phyloP scores from a whole-genome alignment of 2,113 vertebrate genomes.

The Cottus gobio region DNA sequence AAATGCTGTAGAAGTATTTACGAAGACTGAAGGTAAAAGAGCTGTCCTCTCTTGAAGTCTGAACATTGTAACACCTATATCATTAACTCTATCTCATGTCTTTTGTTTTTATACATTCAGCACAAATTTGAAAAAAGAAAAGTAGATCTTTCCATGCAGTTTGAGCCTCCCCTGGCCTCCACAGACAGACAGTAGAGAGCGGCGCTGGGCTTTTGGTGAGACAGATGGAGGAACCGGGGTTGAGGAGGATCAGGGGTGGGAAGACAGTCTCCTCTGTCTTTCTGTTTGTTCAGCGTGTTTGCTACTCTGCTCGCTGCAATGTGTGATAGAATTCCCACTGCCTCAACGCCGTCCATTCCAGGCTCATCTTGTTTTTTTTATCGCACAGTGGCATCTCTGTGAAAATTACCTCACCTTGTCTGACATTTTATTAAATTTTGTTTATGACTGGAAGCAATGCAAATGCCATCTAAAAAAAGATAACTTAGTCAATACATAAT shows the following conservation, averaged over 20 bases:
- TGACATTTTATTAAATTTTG: conserved; percentile 12
- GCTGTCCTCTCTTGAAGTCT: not conserved
- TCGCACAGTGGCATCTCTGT: not conserved
- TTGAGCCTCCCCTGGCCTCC: not conserved
- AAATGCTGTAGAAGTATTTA: not conserved
- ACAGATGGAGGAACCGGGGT: conserved; percentile 45
- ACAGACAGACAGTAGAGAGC: conserved; percentile 9
- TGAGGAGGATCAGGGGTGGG: conserved; percentile 45
- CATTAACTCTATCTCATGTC: not conserved
- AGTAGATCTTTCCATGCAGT: not conserved
- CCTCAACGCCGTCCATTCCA: conserved; percentile 38
- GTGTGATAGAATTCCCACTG: conserved; percentile 74
- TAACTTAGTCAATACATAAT: not conserved
- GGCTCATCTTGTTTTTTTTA: not conserved
- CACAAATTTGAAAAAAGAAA: not conserved
- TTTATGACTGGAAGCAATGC: conserved; percentile 6
- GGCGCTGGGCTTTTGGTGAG: conserved; percentile 20
- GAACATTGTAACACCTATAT: not conserved
- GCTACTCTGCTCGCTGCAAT: conserved; percentile 60
- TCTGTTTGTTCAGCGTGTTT: conserved; percentile 86
- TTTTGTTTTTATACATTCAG: not conserved
- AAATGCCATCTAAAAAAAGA: not conserved
- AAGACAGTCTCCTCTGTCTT: conserved; percentile 46
- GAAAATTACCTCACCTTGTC: conserved; percentile 2
- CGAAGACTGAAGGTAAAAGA: not conserved